Conservation (phyloP, 2,888 invertebrate genomes). For the Diogma glabrata region DNA sequence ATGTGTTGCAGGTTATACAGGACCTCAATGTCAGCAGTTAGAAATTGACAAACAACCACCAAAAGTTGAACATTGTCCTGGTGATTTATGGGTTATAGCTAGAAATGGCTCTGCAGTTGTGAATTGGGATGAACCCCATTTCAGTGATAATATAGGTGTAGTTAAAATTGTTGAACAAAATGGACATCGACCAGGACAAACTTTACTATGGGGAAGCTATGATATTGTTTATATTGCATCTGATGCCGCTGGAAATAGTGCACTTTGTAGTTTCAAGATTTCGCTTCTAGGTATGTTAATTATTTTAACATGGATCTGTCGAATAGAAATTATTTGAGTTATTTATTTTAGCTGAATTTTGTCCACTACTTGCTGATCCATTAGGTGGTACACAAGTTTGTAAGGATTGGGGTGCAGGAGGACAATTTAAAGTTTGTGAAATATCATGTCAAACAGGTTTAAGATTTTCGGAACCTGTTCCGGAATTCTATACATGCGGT, state of each 20-base stretch:
- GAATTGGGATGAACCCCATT: constrained; percentile 84
- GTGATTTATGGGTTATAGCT: constrained; percentile 88
- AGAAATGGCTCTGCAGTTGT: constrained; percentile 85
- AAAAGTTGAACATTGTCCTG: constrained; percentile 79
- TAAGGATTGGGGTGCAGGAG: constrained; percentile 92
- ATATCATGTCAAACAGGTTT: constrained; percentile 77
- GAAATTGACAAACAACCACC: constrained; percentile 79
- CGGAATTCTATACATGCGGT: constrained; percentile 95
- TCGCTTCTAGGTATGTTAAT: constrained; percentile 77
- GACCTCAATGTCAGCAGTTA: constrained; percentile 72
- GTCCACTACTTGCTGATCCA: constrained; percentile 78
- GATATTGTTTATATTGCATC: constrained; percentile 89
- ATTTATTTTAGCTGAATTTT: constrained; percentile 86
- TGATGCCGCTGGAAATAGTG: constrained; percentile 85
- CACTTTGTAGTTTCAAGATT: constrained; percentile 83
- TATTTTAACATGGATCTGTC: neutral
- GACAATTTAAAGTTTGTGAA: constrained; percentile 89
- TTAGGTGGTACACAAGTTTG: constrained; percentile 85
- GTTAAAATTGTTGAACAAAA: constrained; percentile 69
- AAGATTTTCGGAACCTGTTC: constrained; percentile 85
- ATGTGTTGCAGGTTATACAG: constrained; percentile 79
- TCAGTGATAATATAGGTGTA: constrained; percentile 79
- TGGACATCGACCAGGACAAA: constrained; percentile 79
- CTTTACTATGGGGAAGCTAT: constrained; percentile 81
- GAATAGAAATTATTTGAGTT: constrained; percentile 23